Evolutionary conservation across 53 echinoderm and acorn worm species (phyloP), one percentile per base, ranked within the genome.

Genomic region (Hippasteria phrygiana): DNA sequence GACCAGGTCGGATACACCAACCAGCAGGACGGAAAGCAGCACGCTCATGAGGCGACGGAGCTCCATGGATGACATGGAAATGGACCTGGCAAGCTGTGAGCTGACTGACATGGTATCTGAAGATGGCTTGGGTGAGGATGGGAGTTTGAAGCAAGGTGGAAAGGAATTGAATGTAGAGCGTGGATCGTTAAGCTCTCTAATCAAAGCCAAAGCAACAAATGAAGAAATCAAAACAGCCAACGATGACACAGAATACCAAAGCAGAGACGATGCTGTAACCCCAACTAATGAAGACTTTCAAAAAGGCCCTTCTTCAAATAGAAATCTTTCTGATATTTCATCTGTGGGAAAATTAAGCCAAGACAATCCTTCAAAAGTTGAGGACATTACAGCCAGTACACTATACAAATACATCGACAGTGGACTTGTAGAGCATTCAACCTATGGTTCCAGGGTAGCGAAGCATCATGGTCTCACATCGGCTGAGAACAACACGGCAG

Each of bases 101-200:
- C n/a, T 85, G 50, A 85, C 85, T 3, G 85, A 85, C 51, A 47
- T 73, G 62, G 90, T 90, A 29, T 90, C 90, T n/a, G 90, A 90
- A 37, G 90, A 82, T 62, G 90, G 82, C 33, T 51, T 89, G 24
- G 56, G 80, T 1, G 90, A 90, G 13, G 88, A 88, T 14, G 63
- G 88, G 38, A 76, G 74, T 62, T 45, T 88, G 43, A 43, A 40
- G 32, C 42, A 87, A 16, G 20, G 24, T 73, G 87, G 5, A 33
- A 73, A 28, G 40, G 73, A 87, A 71, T 78, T 41, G 0, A 55
- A 40, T 59, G 47, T 48, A 16, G 59, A 65, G n/a, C 85, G 75
- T 26, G 75, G 74, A 40, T 55, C 59, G 0, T 56, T 75, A 34
- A 87, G 87, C 59, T 70, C 59, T 38, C 9, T 73, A 39, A 59